Evolutionary conservation across 2,888 invertebrate species (phyloP), one percentile per base, ranked within the genome.

Genomic region (Perithous albicinctus): DNA sequence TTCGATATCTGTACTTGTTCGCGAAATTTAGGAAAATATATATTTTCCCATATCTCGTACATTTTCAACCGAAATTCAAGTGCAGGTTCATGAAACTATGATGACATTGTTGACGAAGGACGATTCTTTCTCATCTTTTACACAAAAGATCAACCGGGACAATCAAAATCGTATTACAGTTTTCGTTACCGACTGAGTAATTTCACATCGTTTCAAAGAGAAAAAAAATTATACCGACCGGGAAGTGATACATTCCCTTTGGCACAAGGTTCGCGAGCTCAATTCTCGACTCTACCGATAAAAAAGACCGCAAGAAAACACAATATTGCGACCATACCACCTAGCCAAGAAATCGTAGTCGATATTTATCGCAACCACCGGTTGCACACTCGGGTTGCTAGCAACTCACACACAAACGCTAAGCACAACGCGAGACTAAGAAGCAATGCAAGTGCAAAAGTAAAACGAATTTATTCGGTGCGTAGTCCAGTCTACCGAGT

Each of bases 391-490:
- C 20, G 18, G 46, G 18, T 72, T 64, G 7, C 43, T 23, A 54
- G 23, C 48, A 38, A n/a, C n/a, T n/a, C n/a, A n/a, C n/a, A n/a
- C n/a, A n/a, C n/a, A n/a, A n/a, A n/a, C n/a, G n/a, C n/a, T n/a
- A n/a, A n/a, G n/a, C 61, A 63, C 72, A 48, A 48, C 77, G 72
- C 67, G 72, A 41, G n/a, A n/a, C n/a, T n/a, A n/a, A n/a, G 77
- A 77, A 77, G 73, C 77, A 54, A 81, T 81, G 67, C 77, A 73
- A 81, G 73, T 77, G 73, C 72, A 38, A 20, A 41, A 23, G 18
- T 54, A 77, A n/a, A 76, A 81, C 67, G 54, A 67, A 61, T 73
- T 73, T 56, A 1, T 54, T 72, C 59, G 76, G 66, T 77, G 61
- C 48, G 80, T 77, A 80, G 48, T 20, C 20, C 12, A 26, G 0